Conservation (phyloP, 2,888 invertebrate species). For the Cosmia trapezina region DNA sequence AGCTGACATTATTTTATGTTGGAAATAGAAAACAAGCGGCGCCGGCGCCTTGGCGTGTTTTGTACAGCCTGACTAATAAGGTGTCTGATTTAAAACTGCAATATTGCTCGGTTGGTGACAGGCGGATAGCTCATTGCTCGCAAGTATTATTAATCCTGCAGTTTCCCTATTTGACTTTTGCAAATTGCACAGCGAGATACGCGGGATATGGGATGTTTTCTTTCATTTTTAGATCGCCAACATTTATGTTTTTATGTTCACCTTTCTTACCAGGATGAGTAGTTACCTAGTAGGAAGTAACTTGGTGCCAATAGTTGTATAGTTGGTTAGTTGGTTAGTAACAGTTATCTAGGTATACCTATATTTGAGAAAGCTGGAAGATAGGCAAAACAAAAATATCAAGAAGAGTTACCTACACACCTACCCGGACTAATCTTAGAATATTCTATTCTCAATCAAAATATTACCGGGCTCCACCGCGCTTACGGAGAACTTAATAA, state of each 20-base stretch:
- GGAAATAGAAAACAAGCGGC: conserved; percentile 30
- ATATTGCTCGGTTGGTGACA: conserved; percentile 57
- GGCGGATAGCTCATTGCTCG: conserved; percentile 53
- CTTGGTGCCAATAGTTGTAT: too few relatives aligned
- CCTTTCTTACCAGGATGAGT: neutral
- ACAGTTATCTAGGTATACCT: too few relatives aligned
- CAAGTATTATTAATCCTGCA: conserved; percentile 49
- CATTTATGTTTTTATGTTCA: conserved; percentile 24
- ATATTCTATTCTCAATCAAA: neutral
- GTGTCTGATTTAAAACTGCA: conserved; percentile 61
- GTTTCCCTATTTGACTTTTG: conserved; percentile 53
- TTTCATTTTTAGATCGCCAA: conserved; percentile 35
- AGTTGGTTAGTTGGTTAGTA: too few relatives aligned
- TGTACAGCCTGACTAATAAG: conserved; percentile 49
- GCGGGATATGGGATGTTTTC: conserved; percentile 22
- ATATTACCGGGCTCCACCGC: neutral
- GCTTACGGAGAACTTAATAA: neutral
- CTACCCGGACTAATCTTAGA: neutral
- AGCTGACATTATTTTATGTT: conserved; percentile 52
- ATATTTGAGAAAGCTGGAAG: neutral
- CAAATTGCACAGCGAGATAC: conserved; percentile 49
- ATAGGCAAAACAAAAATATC: neutral
- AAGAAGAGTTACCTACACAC: too few relatives aligned
- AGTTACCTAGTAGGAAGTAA: too few relatives aligned
- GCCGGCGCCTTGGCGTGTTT: conserved; percentile 29